These are phyloP conservation scores for Mythimna vitellina DNA, from an alignment of 2,888 invertebrate genomes.

Conservation along the genomic window DNA sequence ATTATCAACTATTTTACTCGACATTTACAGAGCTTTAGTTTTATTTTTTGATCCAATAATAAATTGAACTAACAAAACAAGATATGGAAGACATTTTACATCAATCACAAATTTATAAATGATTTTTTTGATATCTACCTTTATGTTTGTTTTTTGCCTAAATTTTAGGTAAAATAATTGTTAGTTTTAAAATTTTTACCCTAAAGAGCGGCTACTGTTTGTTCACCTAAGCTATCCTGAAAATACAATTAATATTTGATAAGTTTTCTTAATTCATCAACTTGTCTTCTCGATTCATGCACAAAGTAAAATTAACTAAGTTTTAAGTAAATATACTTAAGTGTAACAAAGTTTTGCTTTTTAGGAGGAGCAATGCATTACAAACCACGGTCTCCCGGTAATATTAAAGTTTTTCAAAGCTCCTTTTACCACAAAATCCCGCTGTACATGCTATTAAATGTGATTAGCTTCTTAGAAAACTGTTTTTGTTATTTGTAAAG, in stretches of 20 bases:
- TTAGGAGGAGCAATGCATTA: conserved; percentile 88
- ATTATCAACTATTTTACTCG: not conserved
- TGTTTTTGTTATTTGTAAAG: conserved; percentile 2
- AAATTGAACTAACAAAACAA: not conserved
- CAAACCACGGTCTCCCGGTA: conserved; percentile 85
- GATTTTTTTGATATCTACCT: not conserved
- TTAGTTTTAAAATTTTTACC: not conserved
- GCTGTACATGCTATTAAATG: conserved; percentile 50
- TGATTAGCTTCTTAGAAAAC: conserved; percentile 9
- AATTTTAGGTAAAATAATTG: not conserved
- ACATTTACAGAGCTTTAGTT: too few species aligned
- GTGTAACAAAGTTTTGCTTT: conserved; percentile 77
- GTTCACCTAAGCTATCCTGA: conserved; percentile 53
- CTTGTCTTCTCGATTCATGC: conserved; percentile 11
- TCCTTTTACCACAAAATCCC: conserved; percentile 56
- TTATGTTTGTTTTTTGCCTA: not conserved
- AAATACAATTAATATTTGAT: conserved; percentile 1
- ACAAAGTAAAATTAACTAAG: conserved; percentile 19
- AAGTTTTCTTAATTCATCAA: not conserved
- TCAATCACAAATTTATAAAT: not conserved
- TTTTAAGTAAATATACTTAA: conserved; percentile 18
- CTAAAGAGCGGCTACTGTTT: conserved; percentile 30
- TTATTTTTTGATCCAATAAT: not conserved
- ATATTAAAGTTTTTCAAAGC: conserved; percentile 58
- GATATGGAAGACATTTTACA: not conserved